Evolutionary conservation across 2,888 invertebrate genomes (phyloP).

Genomic region (Bombyx huttoni): DNA sequence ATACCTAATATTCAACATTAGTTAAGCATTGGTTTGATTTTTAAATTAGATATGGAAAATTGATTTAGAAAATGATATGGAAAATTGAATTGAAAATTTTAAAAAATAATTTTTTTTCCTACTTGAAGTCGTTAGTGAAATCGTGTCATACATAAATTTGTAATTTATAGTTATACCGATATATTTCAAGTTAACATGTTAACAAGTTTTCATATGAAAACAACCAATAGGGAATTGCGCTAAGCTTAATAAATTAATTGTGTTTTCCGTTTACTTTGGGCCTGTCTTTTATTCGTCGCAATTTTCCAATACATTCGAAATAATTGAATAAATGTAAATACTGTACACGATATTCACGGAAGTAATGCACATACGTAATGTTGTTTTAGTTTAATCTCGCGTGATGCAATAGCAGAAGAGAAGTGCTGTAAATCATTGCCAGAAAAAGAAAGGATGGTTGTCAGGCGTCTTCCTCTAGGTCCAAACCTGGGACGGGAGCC

Average conservation of each 20-base stretch:
- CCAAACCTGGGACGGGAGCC: slow-evolving; percentile 74
- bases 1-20: slow-evolving; percentile 21
- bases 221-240: too few species aligned
- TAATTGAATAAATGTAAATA: too few species aligned
- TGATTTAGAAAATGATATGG: too few species aligned
- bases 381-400: slow-evolving; percentile 66
- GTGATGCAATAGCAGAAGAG: slow-evolving; percentile 82
- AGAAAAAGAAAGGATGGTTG: slow-evolving; percentile 69
- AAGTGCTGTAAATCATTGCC: slow-evolving; percentile 75
- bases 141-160: neutral
- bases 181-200: neutral
- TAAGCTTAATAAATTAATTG: neutral
- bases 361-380: neutral
- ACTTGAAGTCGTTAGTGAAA: too few species aligned
- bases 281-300: too few species aligned
- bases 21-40: too few species aligned
- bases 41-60: too few species aligned
- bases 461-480: slow-evolving; percentile 65
- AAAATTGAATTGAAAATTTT: too few species aligned
- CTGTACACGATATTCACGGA: too few species aligned
- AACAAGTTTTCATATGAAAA: too few species aligned
- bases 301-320: too few species aligned
- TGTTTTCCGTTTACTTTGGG: neutral
- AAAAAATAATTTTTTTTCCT: too few species aligned
- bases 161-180: neutral